Conservation (phyloP, 2,888 invertebrate genomes). For the Anticlea derivata region DNA sequence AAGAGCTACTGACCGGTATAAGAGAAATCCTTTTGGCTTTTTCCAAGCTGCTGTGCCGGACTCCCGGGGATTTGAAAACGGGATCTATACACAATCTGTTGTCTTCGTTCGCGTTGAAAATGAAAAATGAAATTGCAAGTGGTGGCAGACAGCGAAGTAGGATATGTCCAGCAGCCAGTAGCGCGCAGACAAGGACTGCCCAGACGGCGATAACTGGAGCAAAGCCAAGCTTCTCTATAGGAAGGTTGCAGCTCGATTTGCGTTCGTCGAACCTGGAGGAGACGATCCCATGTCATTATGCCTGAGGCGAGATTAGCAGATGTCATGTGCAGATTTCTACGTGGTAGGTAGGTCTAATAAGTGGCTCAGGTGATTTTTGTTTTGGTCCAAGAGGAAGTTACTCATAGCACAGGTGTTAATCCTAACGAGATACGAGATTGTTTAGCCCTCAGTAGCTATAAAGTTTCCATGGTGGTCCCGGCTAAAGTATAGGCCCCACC, state of each 20-base stretch:
- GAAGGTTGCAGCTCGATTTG: constrained; percentile 45
- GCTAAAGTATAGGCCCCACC: too few relatives aligned
- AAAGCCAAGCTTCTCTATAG: constrained; percentile 46
- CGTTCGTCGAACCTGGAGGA: constrained; percentile 58
- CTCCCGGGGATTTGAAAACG: constrained; percentile 41
- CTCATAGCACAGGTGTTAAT: too few relatives aligned
- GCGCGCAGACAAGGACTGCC: constrained; percentile 43
- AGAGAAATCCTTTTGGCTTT: constrained; percentile 47
- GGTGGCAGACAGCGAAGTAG: constrained; percentile 62
- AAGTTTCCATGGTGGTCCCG: too few relatives aligned
- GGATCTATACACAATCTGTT: constrained; percentile 65
- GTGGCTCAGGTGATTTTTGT: too few relatives aligned
- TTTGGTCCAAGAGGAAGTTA: too few relatives aligned
- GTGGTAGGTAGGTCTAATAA: too few relatives aligned
- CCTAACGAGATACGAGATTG: too few relatives aligned
- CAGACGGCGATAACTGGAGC: constrained; percentile 51
- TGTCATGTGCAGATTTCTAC: too few relatives aligned
- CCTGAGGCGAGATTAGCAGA: too few relatives aligned
- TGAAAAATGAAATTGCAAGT: constrained; percentile 65
- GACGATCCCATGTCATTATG: too few relatives aligned
- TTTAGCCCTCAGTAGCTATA: too few relatives aligned
- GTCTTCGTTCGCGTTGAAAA: constrained; percentile 75
- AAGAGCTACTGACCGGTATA: constrained; percentile 53
- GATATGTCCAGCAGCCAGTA: constrained; percentile 57
- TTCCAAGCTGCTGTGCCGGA: constrained; percentile 36